Evolutionary conservation across 2,113 vertebrate species (phyloP), one percentile per base, ranked within the genome.

Genomic region (Barnardius zonarius): DNA sequence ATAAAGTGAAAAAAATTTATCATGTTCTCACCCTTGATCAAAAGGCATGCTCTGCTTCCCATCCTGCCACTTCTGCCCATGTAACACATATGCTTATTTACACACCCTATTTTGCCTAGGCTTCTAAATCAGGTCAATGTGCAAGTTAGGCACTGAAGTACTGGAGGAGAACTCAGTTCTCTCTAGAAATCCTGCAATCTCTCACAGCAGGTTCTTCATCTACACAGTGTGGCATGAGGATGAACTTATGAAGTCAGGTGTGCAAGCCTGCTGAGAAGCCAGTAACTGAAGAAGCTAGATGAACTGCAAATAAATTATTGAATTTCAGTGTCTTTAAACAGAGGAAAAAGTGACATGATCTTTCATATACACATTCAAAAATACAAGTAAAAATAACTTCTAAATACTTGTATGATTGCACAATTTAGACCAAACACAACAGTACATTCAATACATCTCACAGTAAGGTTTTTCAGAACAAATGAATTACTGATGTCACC

Each of bases 101-200:
- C 28, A 35, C 10, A 44, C 5, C 10, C 23, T 63, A 7, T 31
- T 78, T 70, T 67, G 16, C 44, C 11, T 4, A 5, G 22, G 44
- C 30, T 95, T 61, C 64, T 57, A 27, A 66, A 76, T 33, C 10
- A 80, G 39, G 25, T 83, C 33, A 76, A 69, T 17, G 15, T 8
- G 35, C 18, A 72, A 62, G 2, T 20, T n/a, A 37, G 16, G 52
- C 31, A 64, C 7, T 41, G 31, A 67, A 54, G 22, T 11, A 30
- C 8, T 33, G 0, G 0, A 1, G 2, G 31, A 94, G n/a, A n/a
- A 33, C 37, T 11, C 25, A 24, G 23, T 6, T 77, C 35, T 54
- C 37, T 41, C 35, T 1, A 5, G 20, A 28, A 95, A 86, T 37
- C 51, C 11, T 35, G n/a, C 33, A 35, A n/a, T 15, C 44, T 51